Base-by-base conservation (phyloP, 2,797 vertebrate species). In the Anguilla obscura region DNA sequence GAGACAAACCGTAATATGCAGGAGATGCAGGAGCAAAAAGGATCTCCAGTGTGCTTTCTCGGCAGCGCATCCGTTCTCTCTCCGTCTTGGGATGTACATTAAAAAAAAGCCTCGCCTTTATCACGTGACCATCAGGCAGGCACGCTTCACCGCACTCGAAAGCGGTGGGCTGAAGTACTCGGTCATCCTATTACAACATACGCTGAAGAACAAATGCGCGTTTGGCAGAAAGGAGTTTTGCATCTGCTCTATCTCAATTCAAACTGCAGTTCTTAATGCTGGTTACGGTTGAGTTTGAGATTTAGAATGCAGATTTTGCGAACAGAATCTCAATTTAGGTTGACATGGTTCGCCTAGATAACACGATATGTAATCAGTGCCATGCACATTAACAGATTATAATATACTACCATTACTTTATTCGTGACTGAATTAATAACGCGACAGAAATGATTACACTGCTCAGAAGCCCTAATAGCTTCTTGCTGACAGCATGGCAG, bases 121-220 rank as follows among this genome's bases (percentile, higher is more conserved):
- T 88, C 87, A 88, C 87, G 83, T 88, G 87, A 88, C 60, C 24
- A 3, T 10, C 1, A 5, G 83, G 30, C 66, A 69, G 54, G 87
- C 16, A 79, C 80, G 66, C 54, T 60, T 50, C 80, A 60, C 21
- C 54, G 84, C 80, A n/a, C 50, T 66, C 36, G 27, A 54, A 74
- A 16, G 50, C 54, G 48, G 16, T 33, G 18, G 6, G 82, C 82
- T 66, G 45, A 48, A 48, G 18, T 10, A 9, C 79, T 50, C 76
- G 36, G 27, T 10, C 30, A 36, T 76, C 14, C 71, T 7, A 7
- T n/a, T 27, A 27, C 24, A 69, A n/a, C 3, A 30, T 76, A 9
- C 66, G 24, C 27, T 3, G 12, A 12, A 71, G 27, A 74, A 36
- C 27, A 36, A n/a, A 36, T 36, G 27, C 71, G 3, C 71, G 66